Conservation (phyloP, 2,113 vertebrate genomes). For the Hippocampus mohnikei region DNA sequence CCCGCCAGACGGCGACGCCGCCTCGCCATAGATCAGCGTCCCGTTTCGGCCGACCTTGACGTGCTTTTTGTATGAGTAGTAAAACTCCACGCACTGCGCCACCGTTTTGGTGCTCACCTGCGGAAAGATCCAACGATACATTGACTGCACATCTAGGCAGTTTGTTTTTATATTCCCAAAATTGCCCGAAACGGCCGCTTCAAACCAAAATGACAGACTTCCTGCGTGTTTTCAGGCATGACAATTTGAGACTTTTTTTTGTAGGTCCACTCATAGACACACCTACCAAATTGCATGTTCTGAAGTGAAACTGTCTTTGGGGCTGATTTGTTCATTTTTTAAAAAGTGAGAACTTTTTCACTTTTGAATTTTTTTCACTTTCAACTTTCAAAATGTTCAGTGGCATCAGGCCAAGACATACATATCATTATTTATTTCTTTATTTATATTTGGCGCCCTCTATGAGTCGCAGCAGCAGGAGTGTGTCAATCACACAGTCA, state of each 20-base stretch:
- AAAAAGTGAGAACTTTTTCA: too few species aligned
- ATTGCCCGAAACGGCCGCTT: not conserved
- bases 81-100: conserved; percentile 96
- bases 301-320: too few species aligned
- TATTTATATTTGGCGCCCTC: too few species aligned
- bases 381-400: too few species aligned
- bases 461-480: too few species aligned
- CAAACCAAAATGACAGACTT: not conserved
- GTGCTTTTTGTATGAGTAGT: conserved; percentile 96
- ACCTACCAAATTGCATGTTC: too few species aligned
- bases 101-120: conserved; percentile 95
- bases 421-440: too few species aligned
- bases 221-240: not conserved
- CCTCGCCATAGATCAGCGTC: conserved; percentile 84
- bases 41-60: conserved; percentile 93
- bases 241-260: not conserved
- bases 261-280: too few species aligned
- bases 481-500: too few species aligned
- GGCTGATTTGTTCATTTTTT: too few species aligned
- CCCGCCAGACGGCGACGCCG: conserved; percentile 71
- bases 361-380: too few species aligned
- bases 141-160: not conserved
- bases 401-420: too few species aligned
- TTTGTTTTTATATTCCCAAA: not conserved
- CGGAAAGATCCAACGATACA: not conserved